These are phyloP conservation scores for Magallana angulata DNA, from an alignment of 1,140 invertebrate species.

Conservation along the genomic window DNA sequence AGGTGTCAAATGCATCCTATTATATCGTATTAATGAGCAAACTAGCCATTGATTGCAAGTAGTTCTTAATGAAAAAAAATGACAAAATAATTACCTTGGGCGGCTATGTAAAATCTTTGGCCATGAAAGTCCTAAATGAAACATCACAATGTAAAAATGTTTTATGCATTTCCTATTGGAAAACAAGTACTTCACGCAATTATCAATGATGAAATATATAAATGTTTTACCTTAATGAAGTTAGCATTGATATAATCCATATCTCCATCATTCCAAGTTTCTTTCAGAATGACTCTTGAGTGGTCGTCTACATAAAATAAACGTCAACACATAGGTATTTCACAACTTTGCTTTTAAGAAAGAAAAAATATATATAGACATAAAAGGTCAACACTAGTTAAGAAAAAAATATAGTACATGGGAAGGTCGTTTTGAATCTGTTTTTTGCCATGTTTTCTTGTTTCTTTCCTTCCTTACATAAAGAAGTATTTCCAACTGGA, in stretches of 20 bases:
- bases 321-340: not conserved
- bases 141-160: too few relatives aligned
- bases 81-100: too few relatives aligned
- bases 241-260: not conserved
- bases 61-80: too few relatives aligned
- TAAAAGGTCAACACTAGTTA: too few relatives aligned
- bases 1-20: too few relatives aligned
- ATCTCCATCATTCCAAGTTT: not conserved
- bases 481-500: not conserved
- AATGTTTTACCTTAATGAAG: not conserved
- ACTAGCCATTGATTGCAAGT: too few relatives aligned
- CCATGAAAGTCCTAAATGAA: too few relatives aligned
- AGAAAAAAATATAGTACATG: not conserved
- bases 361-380: not conserved
- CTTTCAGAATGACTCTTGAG: not conserved
- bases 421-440: not conserved
- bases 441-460: not conserved
- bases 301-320: not conserved
- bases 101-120: too few relatives aligned
- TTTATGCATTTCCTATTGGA: too few relatives aligned
- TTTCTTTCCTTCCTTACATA: not conserved
- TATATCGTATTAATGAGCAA: too few relatives aligned
- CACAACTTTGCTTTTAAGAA: not conserved
- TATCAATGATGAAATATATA: not conserved
- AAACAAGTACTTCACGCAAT: too few relatives aligned